These are phyloP conservation scores for Scomber scombrus DNA, from an alignment of 2,113 vertebrate genomes.

Conservation along the genomic window DNA sequence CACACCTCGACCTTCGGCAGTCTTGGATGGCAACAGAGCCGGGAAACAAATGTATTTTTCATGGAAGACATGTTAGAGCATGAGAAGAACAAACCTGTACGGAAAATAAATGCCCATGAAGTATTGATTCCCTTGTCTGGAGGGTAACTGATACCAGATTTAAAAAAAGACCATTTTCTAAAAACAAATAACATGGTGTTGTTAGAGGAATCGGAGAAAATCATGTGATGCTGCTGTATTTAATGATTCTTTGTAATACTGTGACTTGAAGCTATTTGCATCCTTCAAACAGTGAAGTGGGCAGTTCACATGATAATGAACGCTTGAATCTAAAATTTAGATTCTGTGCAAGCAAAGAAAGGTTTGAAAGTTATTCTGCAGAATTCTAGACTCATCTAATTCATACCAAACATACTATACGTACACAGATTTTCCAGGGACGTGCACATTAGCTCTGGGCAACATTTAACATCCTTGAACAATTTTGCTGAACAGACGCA, in stretches of 20 bases:
- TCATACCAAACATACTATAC: constrained; percentile 21
- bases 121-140: constrained; percentile 62
- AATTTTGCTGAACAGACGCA: constrained; percentile 50
- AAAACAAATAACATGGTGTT: constrained; percentile 35
- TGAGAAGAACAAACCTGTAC: constrained; percentile 43
- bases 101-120: constrained; percentile 63
- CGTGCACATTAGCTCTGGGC: constrained; percentile 30
- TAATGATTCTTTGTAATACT: constrained; percentile 1
- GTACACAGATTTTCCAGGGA: constrained; percentile 11
- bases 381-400: constrained; percentile 10
- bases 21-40: constrained; percentile 50
- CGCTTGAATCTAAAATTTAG: constrained; percentile 29
- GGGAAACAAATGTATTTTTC: constrained; percentile 76
- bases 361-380: constrained; percentile 38
- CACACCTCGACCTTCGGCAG: constrained; percentile 69
- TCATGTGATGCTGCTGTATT: neutral
- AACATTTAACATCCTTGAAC: constrained; percentile 56
- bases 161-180: constrained; percentile 53
- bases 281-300: constrained; percentile 3
- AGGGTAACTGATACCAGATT: constrained; percentile 45
- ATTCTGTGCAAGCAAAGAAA: constrained; percentile 37
- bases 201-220: neutral
- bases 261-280: constrained; percentile 11
- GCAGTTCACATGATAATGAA: constrained; percentile 31
- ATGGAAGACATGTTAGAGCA: constrained; percentile 61